These are phyloP conservation scores for Scelioninae gen. 1 DNA, from an alignment of 2,888 invertebrate species.

Conservation along the genomic window DNA sequence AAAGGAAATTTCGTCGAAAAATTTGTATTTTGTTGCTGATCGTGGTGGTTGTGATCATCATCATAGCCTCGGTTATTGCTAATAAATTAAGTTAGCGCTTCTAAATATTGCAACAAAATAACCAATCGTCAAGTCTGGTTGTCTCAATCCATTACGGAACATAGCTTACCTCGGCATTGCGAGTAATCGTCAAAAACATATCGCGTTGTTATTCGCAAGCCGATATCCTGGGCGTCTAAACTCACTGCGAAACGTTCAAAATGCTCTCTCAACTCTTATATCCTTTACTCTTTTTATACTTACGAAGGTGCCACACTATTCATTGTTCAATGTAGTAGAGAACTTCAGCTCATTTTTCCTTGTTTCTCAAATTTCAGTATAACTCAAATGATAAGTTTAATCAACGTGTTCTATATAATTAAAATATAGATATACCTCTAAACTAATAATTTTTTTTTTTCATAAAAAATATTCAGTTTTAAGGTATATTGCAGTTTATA, in stretches of 20 bases:
- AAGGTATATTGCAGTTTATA: too few relatives aligned
- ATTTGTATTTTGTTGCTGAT: constrained; percentile 89
- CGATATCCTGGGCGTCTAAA: constrained; percentile 24
- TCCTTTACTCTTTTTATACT: constrained; percentile 38
- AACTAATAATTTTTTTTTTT: too few relatives aligned
- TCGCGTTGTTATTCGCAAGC: constrained; percentile 58
- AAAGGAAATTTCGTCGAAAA: constrained; percentile 90
- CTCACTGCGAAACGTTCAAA: constrained; percentile 39
- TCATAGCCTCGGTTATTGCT: constrained; percentile 87
- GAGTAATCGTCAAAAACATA: constrained; percentile 54
- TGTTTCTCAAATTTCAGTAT: too few relatives aligned
- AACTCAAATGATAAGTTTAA: not conserved
- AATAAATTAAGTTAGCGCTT: constrained; percentile 83
- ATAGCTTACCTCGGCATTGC: constrained; percentile 48
- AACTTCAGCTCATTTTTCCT: not conserved
- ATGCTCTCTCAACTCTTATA: constrained; percentile 53
- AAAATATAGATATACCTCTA: too few relatives aligned
- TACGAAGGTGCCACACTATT: constrained; percentile 40
- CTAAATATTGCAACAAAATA: constrained; percentile 73
- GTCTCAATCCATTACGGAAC: constrained; percentile 77
- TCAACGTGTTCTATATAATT: too few relatives aligned
- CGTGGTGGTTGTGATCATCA: constrained; percentile 88
- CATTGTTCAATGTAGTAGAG: constrained; percentile 10
- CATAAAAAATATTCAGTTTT: too few relatives aligned
- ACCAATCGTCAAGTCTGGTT: constrained; percentile 76